Base-by-base conservation (phyloP, 2,888 invertebrate species). In the Heliconius sara region DNA sequence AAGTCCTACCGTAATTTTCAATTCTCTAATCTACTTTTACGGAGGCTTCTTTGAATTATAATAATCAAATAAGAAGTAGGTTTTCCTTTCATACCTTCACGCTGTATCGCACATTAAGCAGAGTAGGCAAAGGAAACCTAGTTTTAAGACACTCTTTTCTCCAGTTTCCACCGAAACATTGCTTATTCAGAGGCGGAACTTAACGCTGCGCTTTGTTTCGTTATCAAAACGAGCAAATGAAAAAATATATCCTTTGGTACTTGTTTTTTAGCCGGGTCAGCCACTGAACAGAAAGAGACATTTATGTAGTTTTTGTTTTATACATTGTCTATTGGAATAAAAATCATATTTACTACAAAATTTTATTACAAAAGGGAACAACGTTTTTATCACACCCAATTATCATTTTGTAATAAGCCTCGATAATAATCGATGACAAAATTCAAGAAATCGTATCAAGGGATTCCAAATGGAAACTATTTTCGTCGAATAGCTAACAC, bases 401-500 rank as follows among this genome's bases (percentile, higher is more conserved):
- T 19, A 60, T 22, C 60, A 60, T 60, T 60, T 60, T 22, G 30
- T 74, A 74, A 63, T 39, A 60, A 25, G 52, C 19, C 30, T 63
- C 22, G 19, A 39, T 43, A 19, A 63, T 63, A 63, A 65, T 75
- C 25, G 74, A 43, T 27, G 63, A 43, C 63, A 75, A 75, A 57
- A 63, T 65, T 52, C 63, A 25, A 65, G 12, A 75, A n/a, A 52
- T 68, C 39, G 9, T 25, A 52, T 57, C 52, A 57, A 47, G 77
- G 77, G 57, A 66, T 27, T n/a, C 43, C 47, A 52, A 52, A 52
- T 16, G 67, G 67, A 60, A 65, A 79, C 68, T n/a, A 47, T 52
- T 73, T 78, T 79, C 79, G 68, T 68, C 68, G 79, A 67, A 78
- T 74, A 68, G 60, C 63, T 34, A 79, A 75, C 74, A 75, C 34